Percentiles rank a stretch among this genome's conserved stretches.
Evolutionary conservation across 2,888 invertebrate species (phyloP).

Genomic region (Axea sp.): DNA sequence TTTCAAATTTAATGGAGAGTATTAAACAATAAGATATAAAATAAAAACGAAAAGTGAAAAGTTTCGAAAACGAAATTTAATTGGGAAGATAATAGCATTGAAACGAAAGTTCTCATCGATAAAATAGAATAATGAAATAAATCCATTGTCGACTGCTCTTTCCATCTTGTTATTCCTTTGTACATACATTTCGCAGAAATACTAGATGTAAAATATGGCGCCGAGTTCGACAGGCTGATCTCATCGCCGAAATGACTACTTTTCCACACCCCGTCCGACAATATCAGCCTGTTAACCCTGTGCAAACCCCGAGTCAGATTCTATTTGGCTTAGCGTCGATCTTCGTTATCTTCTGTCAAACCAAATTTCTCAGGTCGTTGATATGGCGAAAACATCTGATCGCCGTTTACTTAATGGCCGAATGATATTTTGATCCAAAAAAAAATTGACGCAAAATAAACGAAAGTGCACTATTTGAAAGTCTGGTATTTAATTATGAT

Average conservation of each 20-base stretch:
- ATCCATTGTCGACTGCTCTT: background rate
- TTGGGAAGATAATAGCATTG: conserved; percentile 9
- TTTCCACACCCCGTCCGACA: conserved; percentile 79
- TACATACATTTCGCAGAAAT: conserved; percentile 58
- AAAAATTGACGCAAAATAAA: no score
- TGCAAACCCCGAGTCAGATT: conserved; percentile 65
- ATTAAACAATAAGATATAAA: no score
- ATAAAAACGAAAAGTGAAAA: no score
- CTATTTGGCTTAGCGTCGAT: conserved; percentile 34
- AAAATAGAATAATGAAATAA: conserved; percentile 14
- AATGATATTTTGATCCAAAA: no score
- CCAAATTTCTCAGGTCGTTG: conserved; percentile 28
- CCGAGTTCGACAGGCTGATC: conserved; percentile 80
- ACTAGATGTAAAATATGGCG: conserved; percentile 69
- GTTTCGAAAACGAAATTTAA: no score
- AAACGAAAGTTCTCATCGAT: conserved; percentile 6
- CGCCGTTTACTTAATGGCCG: conserved; percentile 1
- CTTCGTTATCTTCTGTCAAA: conserved; percentile 51
- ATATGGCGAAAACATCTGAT: conserved; percentile 8
- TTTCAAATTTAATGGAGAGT: no score
- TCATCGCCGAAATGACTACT: conserved; percentile 79
- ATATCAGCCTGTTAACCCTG: conserved; percentile 80
- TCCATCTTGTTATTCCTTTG: conserved; percentile 1
- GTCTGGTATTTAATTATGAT: no score
- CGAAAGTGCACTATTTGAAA: no score